Evolutionary conservation across 2,888 invertebrate species (phyloP), one percentile per base, ranked within the genome.

Genomic region (Diarsia rubi): DNA sequence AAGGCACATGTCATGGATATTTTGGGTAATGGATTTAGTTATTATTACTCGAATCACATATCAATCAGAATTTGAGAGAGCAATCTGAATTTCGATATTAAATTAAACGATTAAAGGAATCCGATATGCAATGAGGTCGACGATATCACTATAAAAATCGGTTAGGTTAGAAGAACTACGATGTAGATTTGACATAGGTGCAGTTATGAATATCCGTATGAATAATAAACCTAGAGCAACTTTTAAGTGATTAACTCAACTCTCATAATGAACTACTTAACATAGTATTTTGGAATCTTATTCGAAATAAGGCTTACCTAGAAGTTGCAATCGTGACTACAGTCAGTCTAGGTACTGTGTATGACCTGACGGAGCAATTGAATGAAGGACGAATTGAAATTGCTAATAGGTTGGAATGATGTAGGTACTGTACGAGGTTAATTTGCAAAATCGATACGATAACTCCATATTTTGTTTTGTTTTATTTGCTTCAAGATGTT

Each of bases 381-480:
- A 68, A 59, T 47, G 57, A 47, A 60, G 57, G 63, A 67, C 45
- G 14, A n/a, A 37, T 54, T 49, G 9, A 49, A 44, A 37, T 65
- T 73, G 49, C 47, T 69, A 69, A 78, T 67, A 45, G 54, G 31
- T 57, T 44, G 1, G 37, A 64, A 42, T 37, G 37, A 63, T n/a
- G 21, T 37, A 27, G n/a, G 21, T 37, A 27, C 60, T 12, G 24
- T 49, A 49, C 44, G 24, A 49, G 42, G 64, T 49, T 60, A 49
- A 44, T 37, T 49, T 49, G 3, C 31, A 52, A 59, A 65, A 60
- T 65, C 49, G 49, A 65, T 75, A 65, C 24, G 19, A 21, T 54
- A 72, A 63, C 19, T 44, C 11, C 21, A 47, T 47, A 21, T 49
- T 75, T 69, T 42, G n/a, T 2, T 64, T 64, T 59, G 47, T 64